Evolutionary conservation across 1,140 invertebrate genomes (phyloP).

Genomic region (Pogonomyrmex barbatus): DNA sequence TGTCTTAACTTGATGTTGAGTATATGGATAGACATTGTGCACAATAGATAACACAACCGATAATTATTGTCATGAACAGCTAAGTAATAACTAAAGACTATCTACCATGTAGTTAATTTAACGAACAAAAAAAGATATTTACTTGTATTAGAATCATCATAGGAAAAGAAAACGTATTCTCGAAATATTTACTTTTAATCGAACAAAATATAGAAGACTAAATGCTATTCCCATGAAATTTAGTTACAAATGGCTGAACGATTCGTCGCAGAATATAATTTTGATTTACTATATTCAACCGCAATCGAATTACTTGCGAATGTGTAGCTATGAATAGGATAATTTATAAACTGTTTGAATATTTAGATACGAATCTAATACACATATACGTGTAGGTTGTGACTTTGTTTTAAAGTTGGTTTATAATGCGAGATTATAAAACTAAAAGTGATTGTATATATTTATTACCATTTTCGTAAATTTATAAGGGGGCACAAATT

Average conservation of each 20-base stretch:
- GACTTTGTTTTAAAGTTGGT: conserved; percentile 81
- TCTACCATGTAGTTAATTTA: conserved; percentile 48
- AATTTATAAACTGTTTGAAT: conserved; percentile 72
- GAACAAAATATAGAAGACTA: conserved; percentile 5
- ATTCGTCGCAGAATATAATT: conserved; percentile 56
- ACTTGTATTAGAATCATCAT: conserved; percentile 58
- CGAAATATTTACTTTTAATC: conserved; percentile 40
- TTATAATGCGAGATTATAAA: conserved; percentile 73
- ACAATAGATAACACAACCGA: conserved; percentile 64
- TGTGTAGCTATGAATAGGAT: conserved; percentile 71
- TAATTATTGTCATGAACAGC: conserved; percentile 54
- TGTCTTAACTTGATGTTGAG: conserved; percentile 71
- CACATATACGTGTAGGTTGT: conserved; percentile 83
- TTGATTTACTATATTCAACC: conserved; percentile 74
- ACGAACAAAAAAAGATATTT: conserved; percentile 38
- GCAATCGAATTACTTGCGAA: conserved; percentile 74
- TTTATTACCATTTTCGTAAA: conserved; percentile 75
- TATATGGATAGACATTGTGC: conserved; percentile 63
- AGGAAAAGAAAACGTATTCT: conserved; percentile 22
- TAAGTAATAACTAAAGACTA: conserved; percentile 61
- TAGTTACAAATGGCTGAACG: conserved; percentile 61
- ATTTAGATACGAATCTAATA: conserved; percentile 75
- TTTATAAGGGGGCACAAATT: conserved; percentile 58
- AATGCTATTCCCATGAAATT: conserved; percentile 52
- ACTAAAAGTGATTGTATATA: conserved; percentile 49